A percentile compares a stretch with the other conserved stretches of the same genome.
phyloP scores from a whole-genome alignment of 2,888 invertebrate genomes.

The Caenorhabditis auriculariae region DNA sequence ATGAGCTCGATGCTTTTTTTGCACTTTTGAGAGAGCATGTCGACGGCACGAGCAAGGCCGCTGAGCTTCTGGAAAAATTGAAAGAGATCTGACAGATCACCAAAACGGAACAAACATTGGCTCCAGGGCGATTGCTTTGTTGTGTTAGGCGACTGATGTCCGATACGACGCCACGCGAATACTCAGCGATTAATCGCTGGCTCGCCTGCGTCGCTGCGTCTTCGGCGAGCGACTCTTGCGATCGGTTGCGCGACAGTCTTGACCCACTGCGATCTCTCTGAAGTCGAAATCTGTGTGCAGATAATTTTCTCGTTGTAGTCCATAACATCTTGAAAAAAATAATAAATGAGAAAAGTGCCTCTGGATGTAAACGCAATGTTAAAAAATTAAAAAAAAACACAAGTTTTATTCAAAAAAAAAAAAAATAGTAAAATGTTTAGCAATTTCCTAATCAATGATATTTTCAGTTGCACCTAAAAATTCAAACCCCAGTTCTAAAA shows the following conservation, averaged over 20 bases:
- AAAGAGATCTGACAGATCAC: not conserved
- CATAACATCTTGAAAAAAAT: too few species aligned
- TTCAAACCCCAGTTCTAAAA: too few species aligned
- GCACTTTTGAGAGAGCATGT: conserved; percentile 59
- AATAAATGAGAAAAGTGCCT: too few species aligned
- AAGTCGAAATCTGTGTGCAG: too few species aligned
- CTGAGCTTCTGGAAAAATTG: conserved; percentile 7
- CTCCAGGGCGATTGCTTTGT: conserved; percentile 10
- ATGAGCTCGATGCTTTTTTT: conserved; percentile 60
- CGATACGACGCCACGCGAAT: conserved; percentile 31
- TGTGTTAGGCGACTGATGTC: conserved; percentile 23
- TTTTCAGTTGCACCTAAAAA: too few species aligned
- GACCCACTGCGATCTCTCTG: too few species aligned
- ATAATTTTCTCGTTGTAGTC: too few species aligned
- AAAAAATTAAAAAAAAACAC: too few species aligned
- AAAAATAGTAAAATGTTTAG: too few species aligned
- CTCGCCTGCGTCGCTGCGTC: conserved; percentile 11
- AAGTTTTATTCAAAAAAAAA: too few species aligned
- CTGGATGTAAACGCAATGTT: too few species aligned
- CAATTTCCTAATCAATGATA: too few species aligned
- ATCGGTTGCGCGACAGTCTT: conserved; percentile 10
- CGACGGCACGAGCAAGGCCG: conserved; percentile 49
- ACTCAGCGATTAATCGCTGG: conserved; percentile 21
- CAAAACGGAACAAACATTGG: not conserved
- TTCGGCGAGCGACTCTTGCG: conserved; percentile 16